These are phyloP conservation scores for Dolichoris vasculosae DNA, from an alignment of 1,140 invertebrate genomes.

Conservation along the genomic window DNA sequence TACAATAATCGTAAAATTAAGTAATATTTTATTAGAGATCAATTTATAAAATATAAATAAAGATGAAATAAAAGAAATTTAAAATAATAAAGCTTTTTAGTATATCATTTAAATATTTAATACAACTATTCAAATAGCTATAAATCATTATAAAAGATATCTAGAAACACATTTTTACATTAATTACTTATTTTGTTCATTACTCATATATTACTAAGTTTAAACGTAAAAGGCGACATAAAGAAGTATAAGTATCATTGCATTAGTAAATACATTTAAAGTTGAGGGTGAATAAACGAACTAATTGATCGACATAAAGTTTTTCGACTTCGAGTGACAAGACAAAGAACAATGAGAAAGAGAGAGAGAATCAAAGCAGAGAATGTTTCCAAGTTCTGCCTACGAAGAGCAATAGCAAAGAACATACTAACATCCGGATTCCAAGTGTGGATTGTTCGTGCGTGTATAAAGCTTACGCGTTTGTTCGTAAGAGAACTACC, in stretches of 20 bases:
- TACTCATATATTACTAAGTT: too few relatives aligned
- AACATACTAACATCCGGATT: slow-evolving; percentile 1
- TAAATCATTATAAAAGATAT: background rate
- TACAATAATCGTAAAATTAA: too few relatives aligned
- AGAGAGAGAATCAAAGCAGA: background rate
- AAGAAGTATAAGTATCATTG: background rate
- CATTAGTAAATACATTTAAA: background rate
- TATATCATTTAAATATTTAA: too few relatives aligned
- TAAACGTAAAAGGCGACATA: background rate
- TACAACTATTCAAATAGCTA: too few relatives aligned
- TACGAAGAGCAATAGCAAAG: background rate
- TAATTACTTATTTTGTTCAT: background rate
- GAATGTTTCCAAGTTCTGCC: background rate
- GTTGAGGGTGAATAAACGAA: background rate
- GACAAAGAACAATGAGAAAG: background rate
- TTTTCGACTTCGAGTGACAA: background rate
- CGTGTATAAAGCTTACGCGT: background rate
- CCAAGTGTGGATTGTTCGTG: slow-evolving; percentile 8
- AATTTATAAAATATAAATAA: too few relatives aligned
- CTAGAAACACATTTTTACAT: background rate
- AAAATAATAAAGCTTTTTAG: too few relatives aligned
- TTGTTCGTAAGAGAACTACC: background rate
- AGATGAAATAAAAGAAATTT: too few relatives aligned
- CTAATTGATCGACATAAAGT: slow-evolving; percentile 18
- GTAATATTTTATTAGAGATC: too few relatives aligned